Conservation (phyloP, 2,888 invertebrate species). For the Pimpla rufipes region DNA sequence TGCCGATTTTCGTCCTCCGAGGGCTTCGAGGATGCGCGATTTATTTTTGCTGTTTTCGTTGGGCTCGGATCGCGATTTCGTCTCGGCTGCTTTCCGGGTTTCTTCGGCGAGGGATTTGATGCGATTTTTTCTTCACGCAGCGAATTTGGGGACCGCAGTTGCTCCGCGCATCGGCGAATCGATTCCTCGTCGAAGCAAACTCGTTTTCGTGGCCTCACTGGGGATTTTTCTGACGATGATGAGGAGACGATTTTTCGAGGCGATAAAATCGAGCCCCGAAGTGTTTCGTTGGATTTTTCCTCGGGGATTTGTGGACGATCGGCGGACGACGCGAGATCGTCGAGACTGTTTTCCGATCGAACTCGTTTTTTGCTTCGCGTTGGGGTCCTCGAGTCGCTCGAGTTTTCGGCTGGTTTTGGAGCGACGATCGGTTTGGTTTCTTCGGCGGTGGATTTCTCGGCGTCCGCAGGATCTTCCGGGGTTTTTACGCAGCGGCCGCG, state of each 20-base stretch:
- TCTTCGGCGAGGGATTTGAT: background rate
- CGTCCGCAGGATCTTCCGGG: background rate
- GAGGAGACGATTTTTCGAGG: background rate
- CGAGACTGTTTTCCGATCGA: background rate
- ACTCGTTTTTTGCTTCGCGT: background rate
- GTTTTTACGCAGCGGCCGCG: background rate
- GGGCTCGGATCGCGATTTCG: background rate
- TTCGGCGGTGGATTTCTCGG: no score
- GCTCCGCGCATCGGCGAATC: background rate
- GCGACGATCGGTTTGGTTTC: background rate
- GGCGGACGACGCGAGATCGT: background rate
- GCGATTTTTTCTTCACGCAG: background rate
- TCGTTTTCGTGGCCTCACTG: constrained; percentile 4
- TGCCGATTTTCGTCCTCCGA: background rate
- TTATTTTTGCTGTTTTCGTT: background rate
- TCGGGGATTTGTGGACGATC: background rate
- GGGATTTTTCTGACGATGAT: background rate
- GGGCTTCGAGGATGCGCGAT: no score
- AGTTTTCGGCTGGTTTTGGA: background rate
- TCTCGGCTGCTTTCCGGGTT: background rate
- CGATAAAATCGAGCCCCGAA: background rate
- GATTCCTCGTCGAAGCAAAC: constrained; percentile 40
- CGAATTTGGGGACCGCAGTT: background rate
- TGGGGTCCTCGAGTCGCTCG: background rate
- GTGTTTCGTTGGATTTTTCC: background rate